Base-by-base conservation (phyloP, 2,797 vertebrate genomes). In the Phataginus tricuspis region DNA sequence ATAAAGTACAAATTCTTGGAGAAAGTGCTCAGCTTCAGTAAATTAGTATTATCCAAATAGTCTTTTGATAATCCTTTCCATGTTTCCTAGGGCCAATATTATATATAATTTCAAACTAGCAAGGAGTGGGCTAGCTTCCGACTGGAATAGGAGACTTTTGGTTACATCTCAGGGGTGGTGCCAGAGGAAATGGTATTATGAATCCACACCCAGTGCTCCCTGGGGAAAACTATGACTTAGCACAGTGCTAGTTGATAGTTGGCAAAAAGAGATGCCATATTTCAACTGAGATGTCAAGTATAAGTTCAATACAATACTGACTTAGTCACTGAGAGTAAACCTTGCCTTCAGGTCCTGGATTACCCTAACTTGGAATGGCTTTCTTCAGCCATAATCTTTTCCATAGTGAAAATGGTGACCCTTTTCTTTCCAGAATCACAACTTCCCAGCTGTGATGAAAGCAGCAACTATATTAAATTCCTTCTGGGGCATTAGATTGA, bases 271-370 rank as follows among this genome's bases (percentile, higher is more conserved):
- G 68, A 78, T 87, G 80, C 55, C 91, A 37, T 59, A 42, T 96
- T 96, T 94, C 92, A 94, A 96, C 61, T 95, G 96, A 96, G 92
- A 96, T 87, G 88, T 97, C 92, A 97, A 95, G 95, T 94, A 68
- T 71, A 95, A 93, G 19, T 63, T 84, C 91, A 72, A 39, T 27
- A 68, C 53, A 45, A 45, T 45, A 45, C 29, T 79, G 55, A 89
- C 68, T 98, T 91, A 97, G 92, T 96, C 96, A 97, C 37, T 25
- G 79, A 86, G 68, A 71, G 66, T 92, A 96, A 96, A 74, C 63
- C 75, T 89, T 93, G 93, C 85, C 95, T 91, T 84, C 68, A 92
- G 90, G 85, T 96, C 53, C 85, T 88, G 71, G 66, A 89, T 95
- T 90, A 94, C 10, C 59, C 86, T 68, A 45, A 69, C 63, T 93